Evolutionary conservation across 2,797 vertebrate species (phyloP), one percentile per base, ranked within the genome.

Genomic region (Enteromius anoplus): DNA sequence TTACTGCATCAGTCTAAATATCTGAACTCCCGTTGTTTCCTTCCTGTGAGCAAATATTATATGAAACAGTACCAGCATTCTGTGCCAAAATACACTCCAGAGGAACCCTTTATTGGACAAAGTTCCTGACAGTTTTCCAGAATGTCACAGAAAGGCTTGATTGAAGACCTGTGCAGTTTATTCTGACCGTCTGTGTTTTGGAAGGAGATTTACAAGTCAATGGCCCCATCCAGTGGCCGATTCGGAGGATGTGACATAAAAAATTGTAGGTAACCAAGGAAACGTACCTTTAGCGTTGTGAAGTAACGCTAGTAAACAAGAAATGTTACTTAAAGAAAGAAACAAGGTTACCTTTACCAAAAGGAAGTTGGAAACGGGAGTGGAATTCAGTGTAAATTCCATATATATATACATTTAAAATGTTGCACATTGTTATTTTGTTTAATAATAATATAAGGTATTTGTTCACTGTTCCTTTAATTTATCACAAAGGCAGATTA

Each of bases 191-290:
- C 5, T 62, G 5, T 40, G n/a, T 11, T 70, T 62, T 3, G 49
- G 37, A 45, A 68, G 37, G 14, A 26, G 42, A 29, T 10, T 5
- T 79, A 45, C 19, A 40, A 37, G 78, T 60, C 51, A 45, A 26
- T 84, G 66, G 75, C 82, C 51, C 85, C 85, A 84, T 68, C 87
- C 84, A 79, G 81, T 53, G 87, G 80, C 37, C 11, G 9, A 6
- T 47, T 51, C 26, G 29, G 11, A 32, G 55, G 29, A 32, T 70
- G 26, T 34, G 40, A 73, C 40, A 42, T 42, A 14, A 23, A 3
- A 65, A 5, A 51, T 23, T 34, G 11, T 58, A 37, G 53, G 64
- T 55, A n/a, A 53, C 19, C n/a, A 32, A 14, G 45, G 14, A 68
- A 19, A 37, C 7, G n/a, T 2, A 15, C 19, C 1, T 51, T 66